A percentile compares a stretch with the other conserved stretches of the same genome.
Evolutionary conservation across 1,140 invertebrate species (phyloP).

Genomic region (Neodiprion virginianus): DNA sequence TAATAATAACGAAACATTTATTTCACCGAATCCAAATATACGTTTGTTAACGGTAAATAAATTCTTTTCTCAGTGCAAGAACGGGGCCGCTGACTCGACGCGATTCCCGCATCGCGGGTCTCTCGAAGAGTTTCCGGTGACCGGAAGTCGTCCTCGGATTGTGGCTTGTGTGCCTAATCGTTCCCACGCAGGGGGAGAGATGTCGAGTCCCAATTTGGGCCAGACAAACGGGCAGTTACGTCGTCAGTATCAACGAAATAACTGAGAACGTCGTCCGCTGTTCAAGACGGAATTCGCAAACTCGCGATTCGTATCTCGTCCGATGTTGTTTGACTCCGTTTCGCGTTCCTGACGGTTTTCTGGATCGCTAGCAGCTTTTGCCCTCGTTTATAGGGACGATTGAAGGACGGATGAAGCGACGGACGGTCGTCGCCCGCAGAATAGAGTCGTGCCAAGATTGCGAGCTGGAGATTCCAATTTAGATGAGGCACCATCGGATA

Average conservation of each 20-base stretch:
- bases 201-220: neutral
- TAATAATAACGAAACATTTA: no score
- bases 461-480: constrained; percentile 42
- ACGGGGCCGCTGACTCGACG: no score
- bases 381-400: neutral
- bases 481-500: constrained; percentile 34
- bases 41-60: no score
- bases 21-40: no score
- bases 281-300: neutral
- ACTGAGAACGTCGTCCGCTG: no score
- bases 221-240: neutral
- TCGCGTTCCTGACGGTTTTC: neutral
- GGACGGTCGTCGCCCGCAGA: neutral
- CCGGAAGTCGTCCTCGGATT: neutral
- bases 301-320: neutral
- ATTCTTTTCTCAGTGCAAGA: no score
- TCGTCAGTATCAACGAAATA: neutral
- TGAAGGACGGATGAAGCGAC: neutral
- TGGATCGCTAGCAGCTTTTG: neutral
- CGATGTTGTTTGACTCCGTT: neutral
- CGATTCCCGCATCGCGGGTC: constrained; percentile 9
- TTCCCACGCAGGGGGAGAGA: neutral
- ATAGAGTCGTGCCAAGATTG: neutral
- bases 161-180: neutral
- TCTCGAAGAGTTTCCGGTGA: constrained; percentile 24